A percentile compares a stretch with the other conserved stretches of the same genome.
Evolutionary conservation across 2,797 vertebrate species (phyloP).

Genomic region (Sciurus carolinensis): DNA sequence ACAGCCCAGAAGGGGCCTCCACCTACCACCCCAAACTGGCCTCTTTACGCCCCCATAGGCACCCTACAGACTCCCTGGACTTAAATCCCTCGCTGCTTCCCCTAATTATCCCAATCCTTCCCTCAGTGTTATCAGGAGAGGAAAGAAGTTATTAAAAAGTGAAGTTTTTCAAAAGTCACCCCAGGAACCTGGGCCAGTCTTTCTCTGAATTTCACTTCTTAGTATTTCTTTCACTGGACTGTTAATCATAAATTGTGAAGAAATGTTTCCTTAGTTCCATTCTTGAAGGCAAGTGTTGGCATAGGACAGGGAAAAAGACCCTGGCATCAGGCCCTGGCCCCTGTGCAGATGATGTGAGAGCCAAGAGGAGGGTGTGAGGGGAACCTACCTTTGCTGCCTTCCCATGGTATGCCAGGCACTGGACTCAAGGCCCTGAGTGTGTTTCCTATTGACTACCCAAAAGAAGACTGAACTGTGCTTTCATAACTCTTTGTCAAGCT

Average conservation of each 20-base stretch:
- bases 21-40: background rate
- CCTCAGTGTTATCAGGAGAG: background rate
- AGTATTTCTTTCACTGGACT: background rate
- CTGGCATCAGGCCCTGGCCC: background rate
- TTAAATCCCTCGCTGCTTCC: background rate
- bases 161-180: background rate
- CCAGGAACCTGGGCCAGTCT: background rate
- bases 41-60: too few relatives aligned
- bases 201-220: background rate
- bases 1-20: too few relatives aligned
- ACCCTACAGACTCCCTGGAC: background rate
- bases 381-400: fast-evolving
- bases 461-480: background rate
- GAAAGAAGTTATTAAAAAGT: background rate
- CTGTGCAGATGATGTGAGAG: background rate
- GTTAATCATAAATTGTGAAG: background rate
- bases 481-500: background rate
- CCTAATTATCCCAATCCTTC: background rate
- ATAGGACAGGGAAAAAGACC: background rate
- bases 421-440: background rate
- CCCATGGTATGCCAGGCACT: background rate
- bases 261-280: background rate
- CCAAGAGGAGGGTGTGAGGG: background rate
- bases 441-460: background rate
- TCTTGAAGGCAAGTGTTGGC: background rate